Percentiles rank a stretch among this genome's conserved stretches.
phyloP scores from a whole-genome alignment of 2,888 invertebrate genomes.

The Eledona agricola region DNA sequence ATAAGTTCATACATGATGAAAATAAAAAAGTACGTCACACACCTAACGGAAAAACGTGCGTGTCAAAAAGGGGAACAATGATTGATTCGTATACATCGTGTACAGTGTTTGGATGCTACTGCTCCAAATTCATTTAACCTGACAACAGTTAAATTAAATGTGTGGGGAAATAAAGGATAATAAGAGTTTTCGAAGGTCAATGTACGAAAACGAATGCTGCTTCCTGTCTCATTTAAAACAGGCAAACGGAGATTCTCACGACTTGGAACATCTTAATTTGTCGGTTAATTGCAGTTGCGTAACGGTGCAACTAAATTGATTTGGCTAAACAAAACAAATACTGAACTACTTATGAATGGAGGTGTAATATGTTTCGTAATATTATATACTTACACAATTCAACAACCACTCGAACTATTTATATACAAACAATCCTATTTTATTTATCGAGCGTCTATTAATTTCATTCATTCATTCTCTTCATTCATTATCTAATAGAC shows the following conservation, averaged over 20 bases:
- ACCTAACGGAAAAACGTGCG: constrained; percentile 28
- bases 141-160: constrained; percentile 5
- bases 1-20: constrained; percentile 2
- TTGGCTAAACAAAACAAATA: no score
- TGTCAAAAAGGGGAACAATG: constrained; percentile 18
- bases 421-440: no score
- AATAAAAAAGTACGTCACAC: constrained; percentile 29
- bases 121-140: no score
- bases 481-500: constrained; percentile 7
- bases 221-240: constrained; percentile 2
- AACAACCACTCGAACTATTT: no score
- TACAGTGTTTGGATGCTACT: no score
- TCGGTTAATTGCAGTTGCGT: no score
- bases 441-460: no score
- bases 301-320: no score
- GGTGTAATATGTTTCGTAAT: constrained; percentile 1
- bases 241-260: constrained; percentile 11
- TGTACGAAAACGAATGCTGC: constrained; percentile 9
- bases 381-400: no score
- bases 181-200: constrained; percentile 3
- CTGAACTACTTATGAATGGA: no score
- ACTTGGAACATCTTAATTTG: no score
- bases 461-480: constrained; percentile 15
- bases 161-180: neutral
- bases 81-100: constrained; percentile 7